Conservation (phyloP, 2,888 invertebrate genomes). For the Neuroscelio doddi region DNA sequence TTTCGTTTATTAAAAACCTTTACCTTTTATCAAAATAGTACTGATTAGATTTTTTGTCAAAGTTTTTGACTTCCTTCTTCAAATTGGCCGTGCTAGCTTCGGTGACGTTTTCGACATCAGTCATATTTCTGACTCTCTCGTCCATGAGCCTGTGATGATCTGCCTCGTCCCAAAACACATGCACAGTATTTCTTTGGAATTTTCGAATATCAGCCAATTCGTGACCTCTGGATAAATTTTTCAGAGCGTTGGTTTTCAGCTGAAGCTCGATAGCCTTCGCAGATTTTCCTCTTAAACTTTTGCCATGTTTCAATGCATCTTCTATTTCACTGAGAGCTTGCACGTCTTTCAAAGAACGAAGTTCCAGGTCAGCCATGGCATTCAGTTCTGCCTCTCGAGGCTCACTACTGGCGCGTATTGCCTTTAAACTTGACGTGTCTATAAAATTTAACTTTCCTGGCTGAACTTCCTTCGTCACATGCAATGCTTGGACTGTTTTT, state of each 20-base stretch:
- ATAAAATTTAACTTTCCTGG: constrained; percentile 50
- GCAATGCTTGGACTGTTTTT: constrained; percentile 78
- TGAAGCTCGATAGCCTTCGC: constrained; percentile 79
- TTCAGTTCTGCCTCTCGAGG: constrained; percentile 41
- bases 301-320: constrained; percentile 63
- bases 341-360: constrained; percentile 59
- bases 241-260: constrained; percentile 69
- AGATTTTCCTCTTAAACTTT: constrained; percentile 81
- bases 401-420: constrained; percentile 38
- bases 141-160: constrained; percentile 72
- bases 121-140: constrained; percentile 68
- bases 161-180: constrained; percentile 60
- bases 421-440: constrained; percentile 40
- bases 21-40: constrained; percentile 81
- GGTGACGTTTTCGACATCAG: constrained; percentile 75
- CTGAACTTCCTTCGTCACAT: constrained; percentile 78
- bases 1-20: no score
- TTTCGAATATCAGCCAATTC: constrained; percentile 70
- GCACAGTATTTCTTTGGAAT: constrained; percentile 61
- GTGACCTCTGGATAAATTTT: constrained; percentile 74
- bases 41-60: constrained; percentile 76
- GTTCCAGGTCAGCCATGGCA: constrained; percentile 56
- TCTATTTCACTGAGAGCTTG: constrained; percentile 57
- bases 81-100: constrained; percentile 76
- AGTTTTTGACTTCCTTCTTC: constrained; percentile 77